Percentiles rank a stretch among this genome's conserved stretches.
Conservation (phyloP, 2,888 invertebrate species). For the Tyria jacobaeae region DNA sequence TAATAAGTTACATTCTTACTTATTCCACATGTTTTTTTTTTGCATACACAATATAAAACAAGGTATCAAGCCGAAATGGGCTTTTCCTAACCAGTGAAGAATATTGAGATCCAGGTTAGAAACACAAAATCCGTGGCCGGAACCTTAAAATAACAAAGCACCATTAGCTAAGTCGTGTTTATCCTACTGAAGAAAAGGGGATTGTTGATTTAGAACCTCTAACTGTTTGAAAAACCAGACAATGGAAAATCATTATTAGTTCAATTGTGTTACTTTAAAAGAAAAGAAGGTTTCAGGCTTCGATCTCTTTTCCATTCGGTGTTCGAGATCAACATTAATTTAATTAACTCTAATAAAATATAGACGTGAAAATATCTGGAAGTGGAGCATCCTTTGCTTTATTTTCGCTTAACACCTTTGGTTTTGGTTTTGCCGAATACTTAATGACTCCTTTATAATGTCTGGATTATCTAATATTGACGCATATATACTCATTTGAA, state of each 20-base stretch:
- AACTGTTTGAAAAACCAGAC: constrained; percentile 52
- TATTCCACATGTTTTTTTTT: not conserved
- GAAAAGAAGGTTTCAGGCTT: not conserved
- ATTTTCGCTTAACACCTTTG: too few relatives aligned
- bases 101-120: constrained; percentile 23
- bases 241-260: constrained; percentile 11
- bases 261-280: constrained; percentile 6
- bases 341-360: not conserved
- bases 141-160: constrained; percentile 71
- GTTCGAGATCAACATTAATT: not conserved
- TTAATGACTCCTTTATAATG: too few relatives aligned
- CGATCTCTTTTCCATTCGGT: not conserved
- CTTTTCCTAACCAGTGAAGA: not conserved
- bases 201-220: constrained; percentile 70
- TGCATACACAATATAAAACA: not conserved
- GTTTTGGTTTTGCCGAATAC: too few relatives aligned
- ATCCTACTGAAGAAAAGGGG: constrained; percentile 63
- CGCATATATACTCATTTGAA: too few relatives aligned
- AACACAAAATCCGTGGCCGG: constrained; percentile 47
- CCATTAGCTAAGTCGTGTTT: constrained; percentile 71
- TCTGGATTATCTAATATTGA: too few relatives aligned
- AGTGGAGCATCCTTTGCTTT: too few relatives aligned
- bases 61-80: not conserved
- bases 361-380: not conserved
- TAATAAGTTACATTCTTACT: not conserved